A percentile compares a stretch with the other conserved stretches of the same genome.
phyloP scores from a whole-genome alignment of 35 echinoderm and acorn worm species.

The Apostichopus japonicus region DNA sequence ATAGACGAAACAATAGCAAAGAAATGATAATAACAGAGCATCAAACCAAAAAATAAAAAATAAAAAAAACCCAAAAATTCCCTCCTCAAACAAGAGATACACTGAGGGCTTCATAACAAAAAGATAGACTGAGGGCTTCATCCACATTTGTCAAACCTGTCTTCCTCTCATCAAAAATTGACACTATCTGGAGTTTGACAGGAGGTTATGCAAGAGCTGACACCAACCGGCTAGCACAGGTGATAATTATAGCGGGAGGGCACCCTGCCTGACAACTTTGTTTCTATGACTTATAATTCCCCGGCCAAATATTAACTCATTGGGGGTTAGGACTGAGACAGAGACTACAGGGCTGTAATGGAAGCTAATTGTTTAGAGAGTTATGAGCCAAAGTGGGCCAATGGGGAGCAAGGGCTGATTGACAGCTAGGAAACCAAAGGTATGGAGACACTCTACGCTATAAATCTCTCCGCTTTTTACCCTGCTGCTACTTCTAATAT shows the following conservation, averaged over 20 bases:
- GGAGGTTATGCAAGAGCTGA: conserved; percentile 12
- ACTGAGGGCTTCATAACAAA: too few species aligned
- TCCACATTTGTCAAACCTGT: conserved; percentile 22
- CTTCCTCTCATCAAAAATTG: neutral
- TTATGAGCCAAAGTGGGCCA: conserved; percentile 35
- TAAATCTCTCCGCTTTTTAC: conserved; percentile 26
- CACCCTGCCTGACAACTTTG: conserved; percentile 32
- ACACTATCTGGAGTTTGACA: neutral
- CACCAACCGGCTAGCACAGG: conserved; percentile 26
- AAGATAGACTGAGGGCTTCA: conserved; percentile 19
- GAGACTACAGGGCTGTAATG: conserved; percentile 2
- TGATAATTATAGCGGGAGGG: conserved; percentile 44
- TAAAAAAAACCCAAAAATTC: too few species aligned
- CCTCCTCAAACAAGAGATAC: too few species aligned
- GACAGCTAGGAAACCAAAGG: neutral
- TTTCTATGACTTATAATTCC: conserved; percentile 38
- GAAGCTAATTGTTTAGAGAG: conserved; percentile 34
- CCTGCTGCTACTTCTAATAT: neutral
- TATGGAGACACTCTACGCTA: neutral
- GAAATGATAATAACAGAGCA: too few species aligned
- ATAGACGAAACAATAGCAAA: too few species aligned
- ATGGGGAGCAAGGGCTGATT: neutral
- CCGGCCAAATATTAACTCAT: conserved; percentile 46
- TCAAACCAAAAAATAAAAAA: too few species aligned
- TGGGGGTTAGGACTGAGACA: conserved; percentile 10